phyloP scores from a whole-genome alignment of 2,888 invertebrate species.

The Endotricha flammealis region DNA sequence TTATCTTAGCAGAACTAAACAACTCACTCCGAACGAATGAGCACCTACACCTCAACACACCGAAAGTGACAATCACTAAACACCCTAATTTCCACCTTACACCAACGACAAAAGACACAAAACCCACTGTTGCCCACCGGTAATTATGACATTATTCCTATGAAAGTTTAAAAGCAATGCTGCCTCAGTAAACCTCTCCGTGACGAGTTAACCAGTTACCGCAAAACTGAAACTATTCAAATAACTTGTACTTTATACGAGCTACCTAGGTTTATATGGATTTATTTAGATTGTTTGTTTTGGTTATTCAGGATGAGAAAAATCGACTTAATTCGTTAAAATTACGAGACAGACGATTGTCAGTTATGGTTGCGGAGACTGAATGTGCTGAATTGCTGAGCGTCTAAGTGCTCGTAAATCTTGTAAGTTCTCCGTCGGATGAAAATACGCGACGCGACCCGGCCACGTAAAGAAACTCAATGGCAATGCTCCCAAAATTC shows the following conservation, averaged over 20 bases:
- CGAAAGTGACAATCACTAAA: constrained; percentile 23
- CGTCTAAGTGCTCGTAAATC: constrained; percentile 68
- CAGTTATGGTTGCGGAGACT: constrained; percentile 59
- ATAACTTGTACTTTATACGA: constrained; percentile 32
- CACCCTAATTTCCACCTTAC: constrained; percentile 25
- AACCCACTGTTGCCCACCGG: constrained; percentile 18
- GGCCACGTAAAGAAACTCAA: constrained; percentile 29
- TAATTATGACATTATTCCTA: constrained; percentile 19
- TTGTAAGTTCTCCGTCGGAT: constrained; percentile 52
- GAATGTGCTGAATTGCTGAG: constrained; percentile 69
- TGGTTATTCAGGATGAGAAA: constrained; percentile 28
- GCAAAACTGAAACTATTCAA: constrained; percentile 61
- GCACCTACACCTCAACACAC: constrained; percentile 20
- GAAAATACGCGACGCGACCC: constrained; percentile 59
- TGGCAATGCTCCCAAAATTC: constrained; percentile 27
- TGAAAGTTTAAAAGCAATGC: constrained; percentile 31
- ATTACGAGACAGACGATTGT: constrained; percentile 65
- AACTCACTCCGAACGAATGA: constrained; percentile 55
- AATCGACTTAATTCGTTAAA: constrained; percentile 56
- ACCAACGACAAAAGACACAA: constrained; percentile 18
- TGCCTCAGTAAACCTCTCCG: constrained; percentile 51
- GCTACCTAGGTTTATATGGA: constrained; percentile 8
- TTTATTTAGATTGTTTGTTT: constrained; percentile 10
- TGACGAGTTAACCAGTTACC: constrained; percentile 59
- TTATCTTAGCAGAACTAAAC: constrained; percentile 66